Evolutionary conservation across 1,140 invertebrate genomes (phyloP).

Genomic region (Uloborus diversus): DNA sequence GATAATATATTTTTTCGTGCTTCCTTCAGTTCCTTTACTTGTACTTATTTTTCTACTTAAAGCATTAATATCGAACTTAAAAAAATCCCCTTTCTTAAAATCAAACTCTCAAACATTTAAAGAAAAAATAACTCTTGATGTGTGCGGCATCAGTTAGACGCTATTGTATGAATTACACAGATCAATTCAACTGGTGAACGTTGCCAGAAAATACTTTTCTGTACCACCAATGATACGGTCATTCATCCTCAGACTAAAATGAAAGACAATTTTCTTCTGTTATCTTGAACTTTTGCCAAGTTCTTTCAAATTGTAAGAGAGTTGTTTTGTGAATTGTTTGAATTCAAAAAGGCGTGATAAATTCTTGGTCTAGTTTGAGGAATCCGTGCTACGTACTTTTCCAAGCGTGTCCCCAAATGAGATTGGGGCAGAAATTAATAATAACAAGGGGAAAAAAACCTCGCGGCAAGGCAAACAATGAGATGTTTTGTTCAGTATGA

Average conservation of each 20-base stretch:
- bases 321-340: constrained; percentile 28
- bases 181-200: constrained; percentile 45
- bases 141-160: constrained; percentile 18
- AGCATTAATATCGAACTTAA: no score
- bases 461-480: constrained; percentile 10
- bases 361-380: constrained; percentile 17
- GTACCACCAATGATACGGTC: constrained; percentile 21
- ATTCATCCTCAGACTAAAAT: constrained; percentile 4
- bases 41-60: no score
- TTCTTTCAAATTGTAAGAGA: constrained; percentile 29
- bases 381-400: neutral
- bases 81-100: neutral
- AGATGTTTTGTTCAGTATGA: constrained; percentile 13
- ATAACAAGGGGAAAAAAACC: neutral
- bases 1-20: no score
- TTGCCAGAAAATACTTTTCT: neutral
- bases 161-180: constrained; percentile 27
- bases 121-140: neutral
- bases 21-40: no score
- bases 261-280: constrained; percentile 41
- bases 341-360: constrained; percentile 27
- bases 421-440: neutral
- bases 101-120: neutral
- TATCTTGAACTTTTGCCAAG: constrained; percentile 44
- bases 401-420: neutral